Percentiles rank a stretch among this genome's conserved stretches.
Evolutionary conservation across 2,113 vertebrate species (phyloP).

Genomic region (Phylloscopus trochilus): DNA sequence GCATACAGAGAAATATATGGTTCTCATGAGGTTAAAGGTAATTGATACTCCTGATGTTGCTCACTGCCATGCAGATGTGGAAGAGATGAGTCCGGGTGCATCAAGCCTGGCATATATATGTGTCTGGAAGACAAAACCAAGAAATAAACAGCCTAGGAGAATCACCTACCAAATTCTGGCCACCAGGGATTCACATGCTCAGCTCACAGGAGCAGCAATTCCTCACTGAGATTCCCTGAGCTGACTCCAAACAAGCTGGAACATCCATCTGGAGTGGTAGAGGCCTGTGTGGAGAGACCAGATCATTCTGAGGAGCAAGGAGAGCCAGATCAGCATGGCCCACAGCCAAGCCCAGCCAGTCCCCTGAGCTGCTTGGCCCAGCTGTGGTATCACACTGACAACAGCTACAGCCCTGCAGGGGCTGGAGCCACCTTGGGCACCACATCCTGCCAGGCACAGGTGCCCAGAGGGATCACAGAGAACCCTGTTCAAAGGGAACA

Average conservation of each 20-base stretch:
- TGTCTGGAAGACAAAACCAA: background rate
- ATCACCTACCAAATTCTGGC: background rate
- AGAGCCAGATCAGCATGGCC: background rate
- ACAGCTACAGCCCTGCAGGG: background rate
- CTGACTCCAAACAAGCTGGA: background rate
- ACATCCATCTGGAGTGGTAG: background rate
- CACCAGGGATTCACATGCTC: background rate
- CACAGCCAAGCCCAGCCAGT: background rate
- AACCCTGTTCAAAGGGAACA: background rate
- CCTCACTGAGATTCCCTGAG: background rate
- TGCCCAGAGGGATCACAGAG: background rate
- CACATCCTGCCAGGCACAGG: background rate
- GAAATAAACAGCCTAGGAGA: background rate
- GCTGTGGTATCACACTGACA: background rate
- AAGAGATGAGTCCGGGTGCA: fast-evolving
- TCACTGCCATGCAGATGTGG: background rate
- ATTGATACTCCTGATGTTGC: background rate
- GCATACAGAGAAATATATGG: background rate
- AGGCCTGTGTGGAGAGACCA: background rate
- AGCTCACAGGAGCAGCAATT: background rate
- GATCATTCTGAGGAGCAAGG: background rate
- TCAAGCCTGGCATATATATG: background rate
- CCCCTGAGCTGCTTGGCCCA: background rate
- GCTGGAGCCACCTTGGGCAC: background rate
- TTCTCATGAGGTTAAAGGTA: background rate